These are phyloP conservation scores for Calcarius lapponicus DNA, from an alignment of 2,797 vertebrate genomes.

Conservation along the genomic window DNA sequence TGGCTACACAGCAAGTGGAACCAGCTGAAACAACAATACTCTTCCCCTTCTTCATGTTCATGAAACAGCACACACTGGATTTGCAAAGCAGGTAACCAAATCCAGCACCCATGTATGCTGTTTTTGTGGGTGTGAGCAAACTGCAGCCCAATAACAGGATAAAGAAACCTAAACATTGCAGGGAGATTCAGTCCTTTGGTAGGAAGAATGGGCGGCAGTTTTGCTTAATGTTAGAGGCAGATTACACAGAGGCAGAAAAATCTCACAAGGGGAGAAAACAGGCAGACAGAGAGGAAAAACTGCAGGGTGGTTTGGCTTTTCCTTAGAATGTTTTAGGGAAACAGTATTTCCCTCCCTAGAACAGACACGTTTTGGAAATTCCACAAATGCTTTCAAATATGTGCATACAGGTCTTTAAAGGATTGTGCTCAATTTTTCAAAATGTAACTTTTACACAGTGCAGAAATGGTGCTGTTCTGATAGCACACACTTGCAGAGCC, in stretches of 20 bases:
- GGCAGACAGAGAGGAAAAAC: not conserved
- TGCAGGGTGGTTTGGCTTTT: not conserved
- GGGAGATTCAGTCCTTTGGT: not conserved
- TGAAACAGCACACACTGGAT: not conserved
- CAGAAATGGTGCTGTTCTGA: not conserved
- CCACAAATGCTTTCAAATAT: not conserved
- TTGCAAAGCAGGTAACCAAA: constrained; percentile 55
- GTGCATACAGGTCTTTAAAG: not conserved
- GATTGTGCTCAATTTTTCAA: not conserved
- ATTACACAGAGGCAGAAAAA: not conserved
- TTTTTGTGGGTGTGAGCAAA: not conserved
- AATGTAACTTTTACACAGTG: constrained; percentile 1
- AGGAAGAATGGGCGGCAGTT: not conserved
- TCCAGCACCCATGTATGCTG: not conserved
- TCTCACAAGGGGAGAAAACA: not conserved
- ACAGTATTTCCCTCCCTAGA: not conserved
- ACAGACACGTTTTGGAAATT: not conserved
- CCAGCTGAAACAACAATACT: constrained; percentile 60
- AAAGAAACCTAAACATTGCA: not conserved
- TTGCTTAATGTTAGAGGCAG: not conserved
- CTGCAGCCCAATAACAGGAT: not conserved
- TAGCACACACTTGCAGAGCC: not conserved
- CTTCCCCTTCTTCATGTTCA: constrained; percentile 21
- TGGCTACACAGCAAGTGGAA: constrained; percentile 5
- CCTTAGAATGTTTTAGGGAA: not conserved